Evolutionary conservation across 2,888 invertebrate species (phyloP).

Genomic region (Dynastes hyllus): DNA sequence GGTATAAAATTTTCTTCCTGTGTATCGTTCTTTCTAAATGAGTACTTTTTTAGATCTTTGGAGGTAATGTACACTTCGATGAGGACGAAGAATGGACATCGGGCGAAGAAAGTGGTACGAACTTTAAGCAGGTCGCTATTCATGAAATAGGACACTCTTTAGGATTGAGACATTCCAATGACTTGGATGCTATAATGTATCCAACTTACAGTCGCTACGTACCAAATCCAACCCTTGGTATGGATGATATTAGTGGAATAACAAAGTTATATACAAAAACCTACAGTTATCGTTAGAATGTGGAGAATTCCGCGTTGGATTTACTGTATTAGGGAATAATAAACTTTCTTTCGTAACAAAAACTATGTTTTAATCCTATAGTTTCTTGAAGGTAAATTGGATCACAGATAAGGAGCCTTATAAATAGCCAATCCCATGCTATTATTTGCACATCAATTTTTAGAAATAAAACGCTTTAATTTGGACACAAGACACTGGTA

Average conservation of each 20-base stretch:
- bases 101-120: not conserved
- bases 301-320: not conserved
- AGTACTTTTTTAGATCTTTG: slow-evolving; percentile 16
- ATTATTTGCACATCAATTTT: too few species aligned
- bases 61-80: slow-evolving; percentile 24
- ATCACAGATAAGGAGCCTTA: too few species aligned
- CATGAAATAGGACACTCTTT: slow-evolving; percentile 46
- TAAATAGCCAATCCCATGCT: too few species aligned
- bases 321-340: not conserved
- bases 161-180: slow-evolving; percentile 37
- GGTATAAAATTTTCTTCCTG: too few species aligned
- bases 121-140: slow-evolving; percentile 16
- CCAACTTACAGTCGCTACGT: slow-evolving; percentile 11
- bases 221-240: not conserved
- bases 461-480: too few species aligned
- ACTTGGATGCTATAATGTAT: slow-evolving; percentile 33
- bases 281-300: not conserved
- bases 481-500: too few species aligned
- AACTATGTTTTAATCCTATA: not conserved
- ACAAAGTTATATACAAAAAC: slow-evolving; percentile 14
- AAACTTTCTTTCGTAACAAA: not conserved
- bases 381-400: not conserved
- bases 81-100: slow-evolving; percentile 29
- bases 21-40: too few species aligned
- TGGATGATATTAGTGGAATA: slow-evolving; percentile 44